phyloP scores from a whole-genome alignment of 1,140 invertebrate species.

The Macrobrachium nipponense region DNA sequence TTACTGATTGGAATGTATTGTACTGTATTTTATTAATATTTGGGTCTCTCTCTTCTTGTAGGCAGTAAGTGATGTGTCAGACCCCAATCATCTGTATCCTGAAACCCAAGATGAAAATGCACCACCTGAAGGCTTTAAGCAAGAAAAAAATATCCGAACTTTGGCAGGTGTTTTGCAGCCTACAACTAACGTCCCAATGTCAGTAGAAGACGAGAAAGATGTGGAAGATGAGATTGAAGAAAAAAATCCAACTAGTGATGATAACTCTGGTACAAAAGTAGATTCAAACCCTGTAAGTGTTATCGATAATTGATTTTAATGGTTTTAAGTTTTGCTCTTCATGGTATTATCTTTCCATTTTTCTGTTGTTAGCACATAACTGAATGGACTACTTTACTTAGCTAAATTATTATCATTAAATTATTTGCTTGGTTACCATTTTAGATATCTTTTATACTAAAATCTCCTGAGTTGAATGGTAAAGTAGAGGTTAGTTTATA shows the following conservation, averaged over 20 bases:
- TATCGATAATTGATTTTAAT: background rate
- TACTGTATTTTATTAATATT: too few relatives aligned
- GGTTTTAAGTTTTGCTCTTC: too few relatives aligned
- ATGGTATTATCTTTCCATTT: background rate
- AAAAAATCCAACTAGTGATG: background rate
- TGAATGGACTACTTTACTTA: background rate
- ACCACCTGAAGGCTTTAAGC: slow-evolving; percentile 36
- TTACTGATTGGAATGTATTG: too few relatives aligned
- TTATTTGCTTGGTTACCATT: too few relatives aligned
- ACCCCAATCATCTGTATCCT: slow-evolving; percentile 28
- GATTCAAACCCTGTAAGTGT: slow-evolving; percentile 14
- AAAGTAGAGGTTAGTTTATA: background rate
- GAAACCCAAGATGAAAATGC: slow-evolving; percentile 55
- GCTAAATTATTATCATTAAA: too few relatives aligned
- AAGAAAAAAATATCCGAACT: slow-evolving; percentile 64
- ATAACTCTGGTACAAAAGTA: background rate
- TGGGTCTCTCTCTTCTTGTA: too few relatives aligned
- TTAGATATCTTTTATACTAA: too few relatives aligned
- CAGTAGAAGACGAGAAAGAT: slow-evolving; percentile 25
- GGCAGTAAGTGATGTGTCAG: background rate
- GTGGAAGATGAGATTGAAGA: slow-evolving; percentile 27
- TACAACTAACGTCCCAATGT: slow-evolving; percentile 64
- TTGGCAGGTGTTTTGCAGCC: slow-evolving; percentile 66
- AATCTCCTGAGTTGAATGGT: background rate
- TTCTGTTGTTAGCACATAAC: background rate